These are phyloP conservation scores for Salticus scenicus DNA, from an alignment of 2,888 invertebrate species.

Conservation along the genomic window DNA sequence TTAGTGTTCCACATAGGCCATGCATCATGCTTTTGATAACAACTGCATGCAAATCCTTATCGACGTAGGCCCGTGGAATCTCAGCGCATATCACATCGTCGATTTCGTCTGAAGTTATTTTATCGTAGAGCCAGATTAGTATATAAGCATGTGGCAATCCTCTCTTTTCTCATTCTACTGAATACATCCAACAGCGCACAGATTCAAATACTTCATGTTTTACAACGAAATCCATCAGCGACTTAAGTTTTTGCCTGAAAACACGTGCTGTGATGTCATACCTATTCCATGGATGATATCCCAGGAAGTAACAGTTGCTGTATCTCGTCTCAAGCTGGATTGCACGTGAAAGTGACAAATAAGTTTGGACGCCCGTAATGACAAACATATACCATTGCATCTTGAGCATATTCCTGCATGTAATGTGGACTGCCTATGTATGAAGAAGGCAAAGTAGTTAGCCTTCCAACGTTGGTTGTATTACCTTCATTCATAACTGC, in stretches of 20 bases:
- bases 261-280: slow-evolving; percentile 73
- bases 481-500: no score
- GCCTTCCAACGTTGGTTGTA: no score
- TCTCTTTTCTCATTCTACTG: slow-evolving; percentile 74
- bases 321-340: no score
- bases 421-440: no score
- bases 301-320: slow-evolving; percentile 50
- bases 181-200: slow-evolving; percentile 71
- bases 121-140: slow-evolving; percentile 27
- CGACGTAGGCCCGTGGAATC: slow-evolving; percentile 12
- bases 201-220: slow-evolving; percentile 71
- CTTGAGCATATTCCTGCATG: slow-evolving; percentile 72
- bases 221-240: slow-evolving; percentile 71
- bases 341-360: no score
- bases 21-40: slow-evolving; percentile 30
- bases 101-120: slow-evolving; percentile 42
- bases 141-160: no score
- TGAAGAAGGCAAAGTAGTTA: no score
- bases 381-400: no score
- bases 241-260: slow-evolving; percentile 72
- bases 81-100: no score
- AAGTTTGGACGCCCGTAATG: slow-evolving; percentile 72
- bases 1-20: slow-evolving; percentile 32
- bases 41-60: slow-evolving; percentile 17
- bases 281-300: slow-evolving; percentile 56